These are phyloP conservation scores for Leptinotarsa defecta DNA, from an alignment of 1,140 invertebrate species.

Conservation along the genomic window DNA sequence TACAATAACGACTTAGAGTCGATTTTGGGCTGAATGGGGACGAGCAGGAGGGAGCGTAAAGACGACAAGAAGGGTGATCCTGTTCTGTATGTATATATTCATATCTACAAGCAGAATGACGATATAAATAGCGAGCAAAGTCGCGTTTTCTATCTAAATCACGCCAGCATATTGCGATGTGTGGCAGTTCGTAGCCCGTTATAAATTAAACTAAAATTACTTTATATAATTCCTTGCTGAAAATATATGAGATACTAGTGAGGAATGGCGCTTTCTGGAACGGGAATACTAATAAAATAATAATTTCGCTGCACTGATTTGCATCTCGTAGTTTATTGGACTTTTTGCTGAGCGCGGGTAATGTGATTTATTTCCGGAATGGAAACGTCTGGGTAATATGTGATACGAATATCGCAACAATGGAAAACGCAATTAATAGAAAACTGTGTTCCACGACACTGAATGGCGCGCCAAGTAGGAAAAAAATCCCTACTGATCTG, in stretches of 20 bases:
- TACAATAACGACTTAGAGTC: not conserved
- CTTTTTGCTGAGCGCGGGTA: slow-evolving; percentile 37
- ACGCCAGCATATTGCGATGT: slow-evolving; percentile 50
- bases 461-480: no score
- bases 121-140: slow-evolving; percentile 52
- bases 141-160: slow-evolving; percentile 54
- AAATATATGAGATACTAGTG: slow-evolving; percentile 12
- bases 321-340: slow-evolving; percentile 40
- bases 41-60: not conserved
- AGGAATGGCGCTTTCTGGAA: slow-evolving; percentile 9
- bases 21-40: not conserved
- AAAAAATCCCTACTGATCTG: no score
- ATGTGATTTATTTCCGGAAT: slow-evolving; percentile 36
- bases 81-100: slow-evolving; percentile 51
- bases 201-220: slow-evolving; percentile 52
- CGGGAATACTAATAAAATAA: slow-evolving; percentile 39
- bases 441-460: no score
- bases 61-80: slow-evolving; percentile 8
- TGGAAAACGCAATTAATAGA: not conserved
- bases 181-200: slow-evolving; percentile 34
- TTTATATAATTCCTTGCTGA: slow-evolving; percentile 40
- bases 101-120: slow-evolving; percentile 52
- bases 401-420: slow-evolving; percentile 26
- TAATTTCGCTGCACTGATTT: slow-evolving; percentile 35
- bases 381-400: not conserved